phyloP scores from a whole-genome alignment of 1,140 invertebrate genomes.

The Ruditapes philippinarum region DNA sequence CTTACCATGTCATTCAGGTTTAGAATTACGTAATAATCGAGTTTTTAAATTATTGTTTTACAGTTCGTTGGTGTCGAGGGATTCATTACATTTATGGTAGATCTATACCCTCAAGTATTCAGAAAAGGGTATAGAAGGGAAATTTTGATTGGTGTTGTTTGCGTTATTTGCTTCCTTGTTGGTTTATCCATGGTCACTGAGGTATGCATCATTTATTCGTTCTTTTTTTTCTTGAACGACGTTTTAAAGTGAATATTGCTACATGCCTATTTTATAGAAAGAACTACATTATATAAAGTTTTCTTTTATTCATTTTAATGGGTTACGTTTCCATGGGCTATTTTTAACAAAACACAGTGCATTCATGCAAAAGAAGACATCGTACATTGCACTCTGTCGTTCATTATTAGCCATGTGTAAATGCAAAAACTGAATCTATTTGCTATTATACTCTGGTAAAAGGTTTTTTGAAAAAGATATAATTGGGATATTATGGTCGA shows the following conservation, averaged over 20 bases:
- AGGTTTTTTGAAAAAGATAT: no score
- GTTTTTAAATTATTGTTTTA: no score
- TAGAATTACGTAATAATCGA: no score
- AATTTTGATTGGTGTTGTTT: constrained; percentile 89
- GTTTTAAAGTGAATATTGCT: not conserved
- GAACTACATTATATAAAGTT: not conserved
- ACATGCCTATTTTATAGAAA: not conserved
- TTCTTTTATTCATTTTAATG: not conserved
- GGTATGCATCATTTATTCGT: constrained; percentile 85
- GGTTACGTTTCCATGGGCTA: no score
- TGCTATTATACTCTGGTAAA: no score
- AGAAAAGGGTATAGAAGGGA: constrained; percentile 87
- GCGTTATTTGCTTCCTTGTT: constrained; percentile 89
- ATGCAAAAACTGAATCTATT: no score
- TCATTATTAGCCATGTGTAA: no score
- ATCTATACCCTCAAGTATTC: constrained; percentile 90
- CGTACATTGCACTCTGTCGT: no score
- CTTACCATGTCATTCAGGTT: no score
- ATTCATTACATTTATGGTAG: constrained; percentile 92
- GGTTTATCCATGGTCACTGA: constrained; percentile 92
- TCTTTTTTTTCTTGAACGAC: not conserved
- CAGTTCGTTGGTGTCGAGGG: constrained; percentile 94
- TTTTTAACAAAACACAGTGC: no score
- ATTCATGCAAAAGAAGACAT: no score
- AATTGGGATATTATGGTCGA: no score